phyloP scores from a whole-genome alignment of 2,888 invertebrate genomes.

The Laspeyria flexula region DNA sequence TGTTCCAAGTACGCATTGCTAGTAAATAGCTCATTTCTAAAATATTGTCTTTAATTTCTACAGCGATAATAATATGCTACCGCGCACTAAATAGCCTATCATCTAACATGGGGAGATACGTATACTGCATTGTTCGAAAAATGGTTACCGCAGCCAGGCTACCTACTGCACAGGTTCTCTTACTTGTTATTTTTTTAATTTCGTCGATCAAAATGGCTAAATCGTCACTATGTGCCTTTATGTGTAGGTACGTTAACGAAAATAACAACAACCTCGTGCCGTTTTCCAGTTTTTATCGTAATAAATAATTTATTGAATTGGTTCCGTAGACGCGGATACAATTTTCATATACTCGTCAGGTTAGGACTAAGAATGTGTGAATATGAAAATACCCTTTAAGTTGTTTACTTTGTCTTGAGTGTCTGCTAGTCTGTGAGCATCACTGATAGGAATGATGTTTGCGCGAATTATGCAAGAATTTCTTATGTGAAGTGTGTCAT shows the following conservation, averaged over 20 bases:
- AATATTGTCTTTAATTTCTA: slow-evolving; percentile 1
- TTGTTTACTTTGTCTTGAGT: slow-evolving; percentile 60
- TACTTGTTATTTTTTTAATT: not conserved
- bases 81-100: no score
- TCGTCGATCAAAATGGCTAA: slow-evolving; percentile 30
- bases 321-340: slow-evolving; percentile 22
- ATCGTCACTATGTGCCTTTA: slow-evolving; percentile 63
- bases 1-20: slow-evolving; percentile 14
- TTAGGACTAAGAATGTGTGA: slow-evolving; percentile 22
- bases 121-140: no score
- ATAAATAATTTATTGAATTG: slow-evolving; percentile 41
- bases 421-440: slow-evolving; percentile 85
- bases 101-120: no score
- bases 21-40: slow-evolving; percentile 11
- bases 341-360: slow-evolving; percentile 21
- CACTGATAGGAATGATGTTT: slow-evolving; percentile 84
- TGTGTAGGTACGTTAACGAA: slow-evolving; percentile 48
- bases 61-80: no score
- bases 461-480: slow-evolving; percentile 83
- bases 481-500: slow-evolving; percentile 68
- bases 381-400: slow-evolving; percentile 25
- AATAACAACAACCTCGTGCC: slow-evolving; percentile 31
- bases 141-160: no score
- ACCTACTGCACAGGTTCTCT: no score
- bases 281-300: slow-evolving; percentile 38